Percentiles rank a stretch among this genome's conserved stretches.
These are phyloP conservation scores for Dromas ardeola DNA, from an alignment of 2,113 vertebrate species.

Conservation along the genomic window DNA sequence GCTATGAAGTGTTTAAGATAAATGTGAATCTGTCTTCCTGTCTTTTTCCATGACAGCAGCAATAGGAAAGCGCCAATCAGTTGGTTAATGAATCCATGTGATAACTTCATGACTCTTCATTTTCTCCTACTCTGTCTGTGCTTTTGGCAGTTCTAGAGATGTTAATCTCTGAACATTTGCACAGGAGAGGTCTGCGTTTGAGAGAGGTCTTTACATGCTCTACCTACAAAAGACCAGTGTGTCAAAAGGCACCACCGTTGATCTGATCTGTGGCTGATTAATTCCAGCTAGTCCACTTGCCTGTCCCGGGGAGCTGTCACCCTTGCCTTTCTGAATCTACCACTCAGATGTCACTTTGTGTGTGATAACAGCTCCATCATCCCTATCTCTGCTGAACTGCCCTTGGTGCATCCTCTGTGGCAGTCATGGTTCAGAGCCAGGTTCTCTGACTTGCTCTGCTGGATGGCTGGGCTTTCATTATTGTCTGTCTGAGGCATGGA, in stretches of 20 bases:
- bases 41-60: slow-evolving; percentile 45
- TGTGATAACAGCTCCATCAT: not conserved
- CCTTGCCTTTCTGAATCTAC: not conserved
- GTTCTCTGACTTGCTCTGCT: not conserved
- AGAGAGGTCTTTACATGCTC: not conserved
- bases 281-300: not conserved
- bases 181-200: not conserved
- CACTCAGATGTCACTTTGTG: not conserved
- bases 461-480: not conserved
- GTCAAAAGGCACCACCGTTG: not conserved
- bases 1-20: slow-evolving; percentile 43
- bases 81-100: slow-evolving; percentile 43
- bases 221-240: not conserved
- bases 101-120: slow-evolving; percentile 63
- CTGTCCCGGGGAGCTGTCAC: not conserved
- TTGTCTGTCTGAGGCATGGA: not conserved
- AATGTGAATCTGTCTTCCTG: slow-evolving; percentile 58
- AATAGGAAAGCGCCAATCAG: slow-evolving; percentile 44
- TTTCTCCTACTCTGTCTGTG: not conserved
- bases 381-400: not conserved
- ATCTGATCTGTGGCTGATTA: not conserved
- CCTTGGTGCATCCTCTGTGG: not conserved
- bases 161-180: slow-evolving; percentile 35
- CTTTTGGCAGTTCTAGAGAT: slow-evolving; percentile 52
- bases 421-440: not conserved